phyloP scores from a whole-genome alignment of 2,797 vertebrate genomes.

The Scleropages formosus region DNA sequence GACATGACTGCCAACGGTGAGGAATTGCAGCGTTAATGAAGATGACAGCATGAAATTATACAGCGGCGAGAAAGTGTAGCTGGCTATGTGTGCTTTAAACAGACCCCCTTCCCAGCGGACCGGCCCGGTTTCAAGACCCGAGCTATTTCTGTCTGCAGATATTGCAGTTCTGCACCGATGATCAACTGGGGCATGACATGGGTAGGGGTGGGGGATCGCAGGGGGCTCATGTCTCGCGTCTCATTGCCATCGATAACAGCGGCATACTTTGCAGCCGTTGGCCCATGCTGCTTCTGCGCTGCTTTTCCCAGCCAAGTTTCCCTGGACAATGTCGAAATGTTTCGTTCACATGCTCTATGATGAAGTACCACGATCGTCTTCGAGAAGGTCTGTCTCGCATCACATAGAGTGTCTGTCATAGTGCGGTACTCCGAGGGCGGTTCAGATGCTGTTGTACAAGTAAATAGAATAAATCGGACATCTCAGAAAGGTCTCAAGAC shows the following conservation, averaged over 20 bases:
- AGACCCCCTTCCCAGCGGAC: background rate
- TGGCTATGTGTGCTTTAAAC: background rate
- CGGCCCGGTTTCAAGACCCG: background rate
- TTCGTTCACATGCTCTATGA: background rate
- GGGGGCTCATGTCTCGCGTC: too few relatives aligned
- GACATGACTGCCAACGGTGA: background rate
- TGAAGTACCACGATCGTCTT: too few relatives aligned
- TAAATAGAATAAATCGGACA: background rate
- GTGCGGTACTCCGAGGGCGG: background rate
- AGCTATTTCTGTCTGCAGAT: background rate
- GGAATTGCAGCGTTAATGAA: too few relatives aligned
- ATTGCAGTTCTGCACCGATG: background rate
- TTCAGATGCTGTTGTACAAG: conserved; percentile 4
- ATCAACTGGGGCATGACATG: background rate
- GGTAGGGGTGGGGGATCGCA: background rate
- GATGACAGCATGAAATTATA: conserved; percentile 10
- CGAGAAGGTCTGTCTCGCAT: too few relatives aligned
- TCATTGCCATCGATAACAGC: background rate
- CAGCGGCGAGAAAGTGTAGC: background rate
- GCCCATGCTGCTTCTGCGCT: background rate
- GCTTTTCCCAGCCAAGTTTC: background rate
- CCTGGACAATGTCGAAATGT: background rate
- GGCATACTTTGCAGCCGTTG: background rate
- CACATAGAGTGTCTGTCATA: background rate
- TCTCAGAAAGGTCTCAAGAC: conserved; percentile 11